phyloP scores from a whole-genome alignment of 2,888 invertebrate species.

The Drosophila dives region DNA sequence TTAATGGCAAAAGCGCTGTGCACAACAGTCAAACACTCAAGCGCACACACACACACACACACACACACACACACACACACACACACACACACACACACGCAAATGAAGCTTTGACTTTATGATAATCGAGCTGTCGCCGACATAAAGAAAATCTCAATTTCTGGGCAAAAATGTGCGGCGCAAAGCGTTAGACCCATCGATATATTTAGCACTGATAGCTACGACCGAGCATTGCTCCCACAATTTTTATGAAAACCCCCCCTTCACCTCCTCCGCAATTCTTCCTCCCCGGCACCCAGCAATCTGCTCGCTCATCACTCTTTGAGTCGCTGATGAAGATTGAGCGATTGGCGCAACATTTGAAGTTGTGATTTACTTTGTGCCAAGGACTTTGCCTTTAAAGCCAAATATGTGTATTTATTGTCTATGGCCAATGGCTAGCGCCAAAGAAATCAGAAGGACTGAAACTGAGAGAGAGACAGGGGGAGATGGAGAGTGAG shows the following conservation, averaged over 20 bases:
- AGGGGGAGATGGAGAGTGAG: not conserved
- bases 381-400: conserved; percentile 58
- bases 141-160: conserved; percentile 47
- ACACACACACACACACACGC: not conserved
- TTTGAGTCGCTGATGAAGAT: conserved; percentile 66
- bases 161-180: conserved; percentile 37
- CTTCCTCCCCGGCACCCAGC: not conserved
- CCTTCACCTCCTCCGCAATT: no score
- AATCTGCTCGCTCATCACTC: not conserved
- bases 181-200: conserved; percentile 25
- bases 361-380: conserved; percentile 62
- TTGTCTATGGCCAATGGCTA: conserved; percentile 52
- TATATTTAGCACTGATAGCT: conserved; percentile 21
- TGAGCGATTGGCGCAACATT: conserved; percentile 53
- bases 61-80: conserved; percentile 9
- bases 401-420: conserved; percentile 65
- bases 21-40: conserved; percentile 23
- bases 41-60: conserved; percentile 16
- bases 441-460: not conserved
- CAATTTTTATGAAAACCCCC: not conserved
- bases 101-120: conserved; percentile 54
- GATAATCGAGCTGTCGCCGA: conserved; percentile 65
- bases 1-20: conserved; percentile 70
- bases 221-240: not conserved
- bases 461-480: not conserved